phyloP scores from a whole-genome alignment of 1,140 invertebrate species.

The Drosophila jambulina region DNA sequence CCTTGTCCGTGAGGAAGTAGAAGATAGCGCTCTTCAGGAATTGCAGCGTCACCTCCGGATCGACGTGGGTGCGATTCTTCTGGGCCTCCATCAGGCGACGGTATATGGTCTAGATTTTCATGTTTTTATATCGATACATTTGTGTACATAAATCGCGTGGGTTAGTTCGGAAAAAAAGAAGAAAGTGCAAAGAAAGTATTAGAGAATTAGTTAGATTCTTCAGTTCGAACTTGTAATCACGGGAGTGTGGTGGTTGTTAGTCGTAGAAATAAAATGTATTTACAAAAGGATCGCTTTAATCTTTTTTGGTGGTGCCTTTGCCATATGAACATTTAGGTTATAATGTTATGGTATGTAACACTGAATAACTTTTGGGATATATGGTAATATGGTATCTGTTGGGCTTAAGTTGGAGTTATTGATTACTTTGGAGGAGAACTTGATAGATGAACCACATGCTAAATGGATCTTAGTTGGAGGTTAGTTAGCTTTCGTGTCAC shows the following conservation, averaged over 20 bases:
- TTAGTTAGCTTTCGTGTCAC: constrained; percentile 44
- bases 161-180: constrained; percentile 37
- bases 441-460: constrained; percentile 74
- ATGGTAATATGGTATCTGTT: constrained; percentile 24
- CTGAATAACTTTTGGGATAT: constrained; percentile 45
- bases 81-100: constrained; percentile 91
- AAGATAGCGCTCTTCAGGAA: constrained; percentile 96
- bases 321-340: constrained; percentile 75
- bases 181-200: constrained; percentile 46
- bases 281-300: constrained; percentile 58
- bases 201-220: constrained; percentile 39
- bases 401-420: constrained; percentile 23
- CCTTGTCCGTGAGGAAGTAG: constrained; percentile 94
- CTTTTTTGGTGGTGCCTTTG: constrained; percentile 50
- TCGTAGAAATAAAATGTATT: constrained; percentile 54
- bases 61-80: constrained; percentile 88
- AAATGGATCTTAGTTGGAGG: constrained; percentile 53
- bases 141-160: constrained; percentile 20
- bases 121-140: constrained; percentile 8
- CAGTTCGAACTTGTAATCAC: constrained; percentile 5
- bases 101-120: constrained; percentile 90
- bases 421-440: constrained; percentile 44
- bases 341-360: constrained; percentile 68
- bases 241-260: constrained; percentile 49
- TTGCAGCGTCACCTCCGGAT: constrained; percentile 94